phyloP scores from a whole-genome alignment of 2,113 vertebrate species.

The Tetrax tetrax region DNA sequence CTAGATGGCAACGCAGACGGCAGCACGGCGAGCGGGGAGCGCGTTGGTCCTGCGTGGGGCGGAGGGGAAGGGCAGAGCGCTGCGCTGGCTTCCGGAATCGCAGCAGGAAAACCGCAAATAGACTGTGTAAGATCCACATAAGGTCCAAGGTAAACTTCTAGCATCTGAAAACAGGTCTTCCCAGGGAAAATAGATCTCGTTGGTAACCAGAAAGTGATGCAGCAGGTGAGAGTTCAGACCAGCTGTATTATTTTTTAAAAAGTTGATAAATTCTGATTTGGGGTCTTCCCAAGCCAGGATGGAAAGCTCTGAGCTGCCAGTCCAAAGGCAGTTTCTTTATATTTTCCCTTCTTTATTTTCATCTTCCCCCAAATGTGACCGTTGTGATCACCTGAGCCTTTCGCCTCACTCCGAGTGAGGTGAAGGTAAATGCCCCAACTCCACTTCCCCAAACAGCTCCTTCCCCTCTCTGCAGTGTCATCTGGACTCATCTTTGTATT shows the following conservation, averaged over 20 bases:
- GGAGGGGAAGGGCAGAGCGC: fast-evolving
- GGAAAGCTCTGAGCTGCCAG: not conserved
- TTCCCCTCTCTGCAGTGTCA: no score
- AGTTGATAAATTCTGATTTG: not conserved
- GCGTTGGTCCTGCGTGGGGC: fast-evolving
- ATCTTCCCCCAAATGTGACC: not conserved
- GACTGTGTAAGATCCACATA: fast-evolving
- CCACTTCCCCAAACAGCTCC: not conserved
- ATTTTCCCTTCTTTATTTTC: not conserved
- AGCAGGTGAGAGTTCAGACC: no score
- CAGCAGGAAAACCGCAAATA: fast-evolving
- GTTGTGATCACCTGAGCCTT: not conserved
- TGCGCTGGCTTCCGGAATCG: fast-evolving
- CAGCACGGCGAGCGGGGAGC: not conserved
- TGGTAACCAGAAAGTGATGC: not conserved
- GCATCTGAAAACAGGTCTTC: not conserved
- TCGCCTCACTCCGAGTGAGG: not conserved
- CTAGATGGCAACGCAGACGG: slow-evolving; percentile 58
- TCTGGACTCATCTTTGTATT: not conserved
- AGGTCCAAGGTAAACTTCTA: not conserved
- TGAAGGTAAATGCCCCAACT: not conserved
- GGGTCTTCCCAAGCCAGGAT: not conserved
- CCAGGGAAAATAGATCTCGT: fast-evolving
- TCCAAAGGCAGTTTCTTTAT: not conserved
- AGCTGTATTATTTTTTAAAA: not conserved